Base-by-base conservation (phyloP, 2,797 vertebrate species). In the Gorsachius magnificus region DNA sequence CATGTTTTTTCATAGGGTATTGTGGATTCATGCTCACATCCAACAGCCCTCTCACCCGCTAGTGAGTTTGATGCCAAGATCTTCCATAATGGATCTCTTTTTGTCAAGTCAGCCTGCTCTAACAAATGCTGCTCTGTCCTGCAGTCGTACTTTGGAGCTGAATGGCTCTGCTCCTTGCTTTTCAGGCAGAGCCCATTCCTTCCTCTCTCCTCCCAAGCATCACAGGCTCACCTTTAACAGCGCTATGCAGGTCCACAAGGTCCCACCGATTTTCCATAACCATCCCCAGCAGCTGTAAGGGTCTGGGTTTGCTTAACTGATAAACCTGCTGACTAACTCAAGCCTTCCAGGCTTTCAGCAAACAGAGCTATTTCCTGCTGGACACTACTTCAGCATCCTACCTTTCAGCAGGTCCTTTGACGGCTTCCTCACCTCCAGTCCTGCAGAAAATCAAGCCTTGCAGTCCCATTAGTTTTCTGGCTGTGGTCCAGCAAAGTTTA, bases 111-210 rank as follows among this genome's bases (percentile, higher is more conserved):
- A 26, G 10, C 54, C 48, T 77, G 51, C 74, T 91, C 20, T 88
- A 82, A 95, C 85, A 95, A 91, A 81, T 50, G 35, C 25, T 89
- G 28, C 45, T 89, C 48, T 94, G 83, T 91, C 36, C 56, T 92
- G 53, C 29, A 82, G 63, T 35, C 12, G 5, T 66, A 35, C 65
- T 91, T 92, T 74, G 78, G 70, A 83, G 51, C 31, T 60, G 56
- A 61, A 72, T 48, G 17, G 35, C 38, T 72, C 60, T 85, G 41
- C n/a, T 84, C 31, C 36, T 74, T 93, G 36, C 76, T 93, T 90
- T 87, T 66, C 19, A 66, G 60, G 48, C 51, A 93, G 54, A 93
- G 38, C 1, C 29, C 16, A 19, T 76, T 89, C 60, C 28, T 9
- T 83, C 13, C 57, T 61, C 35, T 57, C 31, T 72, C 41, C 16